Base-by-base conservation (phyloP, 2,113 vertebrate genomes). In the Chaenocephalus aceratus region DNA sequence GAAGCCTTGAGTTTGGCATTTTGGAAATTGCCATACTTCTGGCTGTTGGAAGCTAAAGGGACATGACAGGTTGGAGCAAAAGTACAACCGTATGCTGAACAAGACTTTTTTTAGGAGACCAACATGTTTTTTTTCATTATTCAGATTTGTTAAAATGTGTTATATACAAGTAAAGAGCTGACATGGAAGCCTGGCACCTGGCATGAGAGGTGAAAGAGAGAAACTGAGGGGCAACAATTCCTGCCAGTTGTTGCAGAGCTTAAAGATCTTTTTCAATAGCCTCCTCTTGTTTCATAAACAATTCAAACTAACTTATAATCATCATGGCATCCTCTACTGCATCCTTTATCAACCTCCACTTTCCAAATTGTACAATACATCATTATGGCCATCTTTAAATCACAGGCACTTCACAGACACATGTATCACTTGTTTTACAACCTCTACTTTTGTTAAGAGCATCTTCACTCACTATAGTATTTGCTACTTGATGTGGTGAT, bases 61-160 rank as follows among this genome's bases (percentile, higher is more conserved):
- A 48, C 2, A 48, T 41, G 36, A 41, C 6, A 41, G 36, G 36
- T 41, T 6, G 36, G 36, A 56, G 52, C 52, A 53, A 44, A 56
- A 56, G 18, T 6, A 41, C 6, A 41, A 41, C 36, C 7, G 36
- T 6, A 41, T 6, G 36, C 36, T 41, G 36, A 41, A 7, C 36
- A 7, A 41, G 6, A 41, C 36, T 8, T 41, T 41, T 41, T 41
- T 41, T 41, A 30, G 36, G 36, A 41, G 36, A 41, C 36, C 1
- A 8, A 41, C 7, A 41, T 41, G 12, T 10, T 8, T 61, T 8
- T 61, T 62, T 51, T 8, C 26, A 49, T 70, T 51, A 41, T 41
- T 36, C 16, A 7, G 30, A 72, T 52, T 61, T 52, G 48, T 61
- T 30, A 21, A 34, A 57, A 62, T 23, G 46, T 66, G 69, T 60